Evolutionary conservation across 2,797 vertebrate species (phyloP), one percentile per base, ranked within the genome.

Genomic region (Danio tinwini): DNA sequence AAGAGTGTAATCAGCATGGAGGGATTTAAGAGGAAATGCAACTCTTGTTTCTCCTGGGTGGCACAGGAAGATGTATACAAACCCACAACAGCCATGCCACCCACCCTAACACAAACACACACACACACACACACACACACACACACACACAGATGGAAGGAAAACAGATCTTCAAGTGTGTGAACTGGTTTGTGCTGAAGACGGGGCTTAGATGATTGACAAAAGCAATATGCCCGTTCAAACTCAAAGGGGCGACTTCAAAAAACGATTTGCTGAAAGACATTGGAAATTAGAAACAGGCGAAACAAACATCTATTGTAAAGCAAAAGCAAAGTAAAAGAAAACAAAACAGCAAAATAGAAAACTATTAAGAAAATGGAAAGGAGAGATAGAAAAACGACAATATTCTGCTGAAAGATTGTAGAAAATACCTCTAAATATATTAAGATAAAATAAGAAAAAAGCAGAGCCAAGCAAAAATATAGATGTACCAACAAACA

Each of bases 1-100:
- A 80, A 82, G 65, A 44, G 63, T 37, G 58, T 80, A 82, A 82
- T 87, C 81, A 79, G 71, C 39, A 80, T 17, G 44, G 64, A 83
- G 78, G 78, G 74, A 77, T 72, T 68, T 58, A 56, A 64, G 64
- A 75, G 64, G 77, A 68, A 76, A 21, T 83, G 74, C 68, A 64
- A 29, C 7, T 87, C 78, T 83, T 79, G 67, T 8, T 73, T 83
- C 84, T 81, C 56, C 39, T 42, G 65, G 68, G 72, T 40, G 29
- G 79, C 65, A 55, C 17, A 74, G 74, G 74, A 72, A 77, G 59
- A 29, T 76, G 56, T 50, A 52, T 80, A 74, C 81, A 82, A 82
- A 77, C 74, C 67, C 56, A 76, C 80, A 81, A 76, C 58, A 82
- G 56, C 69, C 63, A 53, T 78, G 82, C 74, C 75, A 84, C 71